phyloP scores from a whole-genome alignment of 2,113 vertebrate genomes.

The Gymnogyps californianus region DNA sequence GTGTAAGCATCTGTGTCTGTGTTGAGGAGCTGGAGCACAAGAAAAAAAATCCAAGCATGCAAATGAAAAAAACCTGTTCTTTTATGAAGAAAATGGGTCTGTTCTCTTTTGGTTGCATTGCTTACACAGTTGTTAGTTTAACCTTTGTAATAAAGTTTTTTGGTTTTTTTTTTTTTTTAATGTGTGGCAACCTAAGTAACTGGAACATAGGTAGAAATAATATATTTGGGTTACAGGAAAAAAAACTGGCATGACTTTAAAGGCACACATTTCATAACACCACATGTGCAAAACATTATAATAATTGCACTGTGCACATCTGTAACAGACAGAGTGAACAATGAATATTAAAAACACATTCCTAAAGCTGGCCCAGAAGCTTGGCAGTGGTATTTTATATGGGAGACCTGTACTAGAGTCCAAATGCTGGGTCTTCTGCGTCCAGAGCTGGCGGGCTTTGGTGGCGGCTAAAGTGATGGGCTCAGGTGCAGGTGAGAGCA shows the following conservation, averaged over 20 bases:
- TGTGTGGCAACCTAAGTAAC: constrained; percentile 51
- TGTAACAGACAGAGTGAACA: constrained; percentile 71
- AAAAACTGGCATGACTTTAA: constrained; percentile 73
- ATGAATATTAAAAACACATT: constrained; percentile 79
- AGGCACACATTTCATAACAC: constrained; percentile 71
- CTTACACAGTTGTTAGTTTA: constrained; percentile 40
- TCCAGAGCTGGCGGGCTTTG: constrained; percentile 25
- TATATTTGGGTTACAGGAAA: constrained; percentile 64
- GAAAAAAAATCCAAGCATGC: background rate
- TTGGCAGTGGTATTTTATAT: constrained; percentile 37
- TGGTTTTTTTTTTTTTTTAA: background rate
- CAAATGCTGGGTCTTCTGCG: background rate
- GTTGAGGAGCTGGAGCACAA: constrained; percentile 6
- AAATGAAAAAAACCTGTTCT: constrained; percentile 60
- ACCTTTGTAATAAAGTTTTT: constrained; percentile 58
- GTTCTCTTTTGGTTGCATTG: constrained; percentile 13
- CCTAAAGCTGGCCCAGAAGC: constrained; percentile 51
- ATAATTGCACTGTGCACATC: constrained; percentile 72
- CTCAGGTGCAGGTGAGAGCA: background rate
- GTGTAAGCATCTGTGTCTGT: background rate
- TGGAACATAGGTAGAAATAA: constrained; percentile 75
- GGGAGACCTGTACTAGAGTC: constrained; percentile 22
- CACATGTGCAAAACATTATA: constrained; percentile 79
- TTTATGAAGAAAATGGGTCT: constrained; percentile 9
- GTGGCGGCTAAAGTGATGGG: background rate